Evolutionary conservation across 2,113 vertebrate species (phyloP).

Genomic region (Turnix velox): DNA sequence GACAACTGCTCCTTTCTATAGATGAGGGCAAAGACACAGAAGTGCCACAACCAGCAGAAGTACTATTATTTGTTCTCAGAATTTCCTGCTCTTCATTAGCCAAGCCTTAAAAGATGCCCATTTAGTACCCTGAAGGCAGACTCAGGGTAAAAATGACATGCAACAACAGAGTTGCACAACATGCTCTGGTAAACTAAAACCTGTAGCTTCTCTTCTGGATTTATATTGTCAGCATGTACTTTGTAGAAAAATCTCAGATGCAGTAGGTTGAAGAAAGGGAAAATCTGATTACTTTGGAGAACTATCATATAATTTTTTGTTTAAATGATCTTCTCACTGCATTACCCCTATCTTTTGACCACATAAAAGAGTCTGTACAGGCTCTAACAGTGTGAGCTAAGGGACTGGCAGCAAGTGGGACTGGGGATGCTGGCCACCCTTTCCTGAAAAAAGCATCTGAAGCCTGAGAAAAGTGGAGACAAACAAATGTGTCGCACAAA

Average conservation of each 20-base stretch:
- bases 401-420: neutral
- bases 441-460: neutral
- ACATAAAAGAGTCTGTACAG: neutral
- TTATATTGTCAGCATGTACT: neutral
- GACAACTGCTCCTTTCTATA: neutral
- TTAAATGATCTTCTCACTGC: neutral
- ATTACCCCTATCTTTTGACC: neutral
- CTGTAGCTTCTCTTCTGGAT: neutral
- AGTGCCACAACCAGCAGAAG: neutral
- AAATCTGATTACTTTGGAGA: neutral
- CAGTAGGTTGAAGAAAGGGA: neutral
- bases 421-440: neutral
- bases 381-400: neutral
- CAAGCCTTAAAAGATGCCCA: neutral
- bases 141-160: neutral
- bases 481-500: neutral
- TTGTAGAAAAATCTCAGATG: neutral
- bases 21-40: neutral
- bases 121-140: neutral
- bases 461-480: neutral
- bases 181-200: neutral
- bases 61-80: neutral
- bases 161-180: neutral
- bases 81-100: neutral
- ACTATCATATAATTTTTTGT: neutral